These are phyloP conservation scores for Zeuzera pyrina DNA, from an alignment of 2,888 invertebrate species.

Conservation along the genomic window DNA sequence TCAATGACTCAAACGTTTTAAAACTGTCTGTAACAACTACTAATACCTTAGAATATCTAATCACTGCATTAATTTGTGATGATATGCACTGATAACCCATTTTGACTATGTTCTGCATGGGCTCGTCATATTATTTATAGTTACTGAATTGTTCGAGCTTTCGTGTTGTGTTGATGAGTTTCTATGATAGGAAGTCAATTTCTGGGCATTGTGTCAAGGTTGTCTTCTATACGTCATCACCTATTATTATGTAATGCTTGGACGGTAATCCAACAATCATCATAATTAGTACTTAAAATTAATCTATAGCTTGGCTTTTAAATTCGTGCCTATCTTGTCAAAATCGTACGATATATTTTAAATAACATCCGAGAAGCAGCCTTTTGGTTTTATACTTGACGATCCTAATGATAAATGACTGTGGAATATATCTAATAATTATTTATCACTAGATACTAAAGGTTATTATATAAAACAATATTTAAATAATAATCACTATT, in stretches of 20 bases:
- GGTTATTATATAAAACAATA: constrained; percentile 61
- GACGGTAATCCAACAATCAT: constrained; percentile 70
- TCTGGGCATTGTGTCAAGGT: constrained; percentile 53
- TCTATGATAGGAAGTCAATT: constrained; percentile 45
- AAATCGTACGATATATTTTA: constrained; percentile 57
- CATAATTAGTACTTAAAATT: constrained; percentile 62
- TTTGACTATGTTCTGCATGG: constrained; percentile 49
- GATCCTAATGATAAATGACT: constrained; percentile 61
- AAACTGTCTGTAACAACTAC: constrained; percentile 68
- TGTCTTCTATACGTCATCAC: constrained; percentile 57
- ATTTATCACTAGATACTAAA: constrained; percentile 53
- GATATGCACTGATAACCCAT: constrained; percentile 71
- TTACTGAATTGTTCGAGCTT: constrained; percentile 51
- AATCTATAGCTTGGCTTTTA: constrained; percentile 69
- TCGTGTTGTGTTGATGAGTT: constrained; percentile 43
- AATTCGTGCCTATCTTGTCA: constrained; percentile 68
- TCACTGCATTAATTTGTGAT: constrained; percentile 71
- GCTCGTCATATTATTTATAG: constrained; percentile 41
- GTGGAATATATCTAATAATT: constrained; percentile 66
- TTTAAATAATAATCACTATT: constrained; percentile 61
- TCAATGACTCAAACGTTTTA: constrained; percentile 67
- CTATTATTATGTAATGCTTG: constrained; percentile 65
- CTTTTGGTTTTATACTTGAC: constrained; percentile 63
- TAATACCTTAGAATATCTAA: constrained; percentile 72
- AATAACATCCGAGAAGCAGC: constrained; percentile 69